Evolutionary conservation across 2,113 vertebrate species (phyloP).

Genomic region (Lota lota): DNA sequence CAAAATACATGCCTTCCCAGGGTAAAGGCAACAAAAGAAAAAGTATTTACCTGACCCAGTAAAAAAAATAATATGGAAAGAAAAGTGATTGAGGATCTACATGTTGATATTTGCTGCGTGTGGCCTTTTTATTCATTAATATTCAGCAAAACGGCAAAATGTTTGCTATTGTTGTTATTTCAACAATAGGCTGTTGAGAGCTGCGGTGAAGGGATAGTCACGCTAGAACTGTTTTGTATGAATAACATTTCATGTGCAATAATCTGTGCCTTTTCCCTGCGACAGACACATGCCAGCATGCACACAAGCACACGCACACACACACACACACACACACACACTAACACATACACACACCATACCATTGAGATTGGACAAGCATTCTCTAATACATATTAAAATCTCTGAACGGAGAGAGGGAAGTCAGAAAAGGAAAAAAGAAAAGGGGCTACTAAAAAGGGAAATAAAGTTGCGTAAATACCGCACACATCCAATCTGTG

Average conservation of each 20-base stretch:
- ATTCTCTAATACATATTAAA: no score
- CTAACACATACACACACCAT: background rate
- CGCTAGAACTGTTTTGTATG: slow-evolving; percentile 67
- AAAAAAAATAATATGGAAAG: no score
- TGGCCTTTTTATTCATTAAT: slow-evolving; percentile 46
- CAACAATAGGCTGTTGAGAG: slow-evolving; percentile 65
- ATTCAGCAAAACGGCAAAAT: no score
- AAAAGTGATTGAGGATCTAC: slow-evolving; percentile 42
- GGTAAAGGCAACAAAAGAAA: no score
- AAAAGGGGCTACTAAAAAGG: no score
- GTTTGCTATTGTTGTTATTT: slow-evolving; percentile 51
- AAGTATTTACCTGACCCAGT: no score
- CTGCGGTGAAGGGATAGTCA: slow-evolving; percentile 68
- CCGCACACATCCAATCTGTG: no score
- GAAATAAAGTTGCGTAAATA: no score
- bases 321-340: slow-evolving; percentile 20
- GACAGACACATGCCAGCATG: slow-evolving; percentile 31
- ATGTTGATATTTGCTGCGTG: slow-evolving; percentile 42
- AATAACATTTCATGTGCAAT: slow-evolving; percentile 75
- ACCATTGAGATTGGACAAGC: background rate
- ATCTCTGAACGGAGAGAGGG: no score
- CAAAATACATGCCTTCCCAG: no score
- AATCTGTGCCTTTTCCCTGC: slow-evolving; percentile 70
- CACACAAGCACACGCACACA: slow-evolving; percentile 22
- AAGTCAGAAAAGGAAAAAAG: no score